These are phyloP conservation scores for Diadophis punctatus DNA, from an alignment of 2,113 vertebrate species.

Conservation along the genomic window DNA sequence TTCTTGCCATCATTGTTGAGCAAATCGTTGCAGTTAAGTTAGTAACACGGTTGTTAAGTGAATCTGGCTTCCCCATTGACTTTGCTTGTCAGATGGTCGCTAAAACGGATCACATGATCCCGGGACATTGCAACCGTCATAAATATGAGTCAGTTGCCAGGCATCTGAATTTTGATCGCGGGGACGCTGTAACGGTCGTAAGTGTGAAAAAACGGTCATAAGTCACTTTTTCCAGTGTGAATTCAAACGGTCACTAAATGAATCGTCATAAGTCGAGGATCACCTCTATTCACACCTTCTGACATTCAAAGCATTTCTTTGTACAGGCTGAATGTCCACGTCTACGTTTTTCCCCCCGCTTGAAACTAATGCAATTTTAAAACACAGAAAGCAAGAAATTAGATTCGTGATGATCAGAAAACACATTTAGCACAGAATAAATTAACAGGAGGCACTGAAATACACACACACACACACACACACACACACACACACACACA, in stretches of 20 bases:
- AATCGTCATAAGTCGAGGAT: not conserved
- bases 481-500: no score
- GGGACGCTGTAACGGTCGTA: no score
- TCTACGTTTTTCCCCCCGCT: not conserved
- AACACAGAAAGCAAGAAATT: not conserved
- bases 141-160: not conserved
- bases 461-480: no score
- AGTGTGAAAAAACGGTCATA: not conserved
- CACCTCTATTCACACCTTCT: not conserved
- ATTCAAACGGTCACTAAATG: not conserved
- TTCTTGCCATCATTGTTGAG: no score
- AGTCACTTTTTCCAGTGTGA: not conserved
- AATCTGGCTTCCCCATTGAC: no score
- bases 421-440: not conserved
- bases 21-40: no score
- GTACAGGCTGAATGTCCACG: not conserved
- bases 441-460: not conserved
- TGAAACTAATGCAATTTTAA: not conserved
- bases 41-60: no score
- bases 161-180: not conserved
- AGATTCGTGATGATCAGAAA: not conserved
- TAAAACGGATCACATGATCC: no score
- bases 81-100: no score
- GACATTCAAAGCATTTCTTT: not conserved
- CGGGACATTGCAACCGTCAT: not conserved